Base-by-base conservation (phyloP, 2,888 invertebrate species). In the Plebejus argus region DNA sequence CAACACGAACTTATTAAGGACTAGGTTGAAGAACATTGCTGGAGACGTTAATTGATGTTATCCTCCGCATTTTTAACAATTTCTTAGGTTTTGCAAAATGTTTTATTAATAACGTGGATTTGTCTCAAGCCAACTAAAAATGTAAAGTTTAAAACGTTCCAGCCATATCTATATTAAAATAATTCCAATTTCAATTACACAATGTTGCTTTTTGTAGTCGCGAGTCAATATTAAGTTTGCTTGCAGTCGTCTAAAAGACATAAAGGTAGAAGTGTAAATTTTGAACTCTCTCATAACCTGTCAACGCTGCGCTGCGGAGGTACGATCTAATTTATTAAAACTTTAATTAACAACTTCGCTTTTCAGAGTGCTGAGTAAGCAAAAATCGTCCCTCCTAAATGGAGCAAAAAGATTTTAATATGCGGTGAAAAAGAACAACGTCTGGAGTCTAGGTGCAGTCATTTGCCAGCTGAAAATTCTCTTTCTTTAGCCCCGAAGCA, bases 341-440 rank as follows among this genome's bases (percentile, higher is more conserved):
- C 83, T 86, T 86, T 86, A 87, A 89, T 89, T 84, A 88, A 86
- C 82, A 82, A 78, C 79, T 81, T 81, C 80, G 82, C 82, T 84
- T 83, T 66, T 83, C 81, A 83, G 79, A 81, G 80, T 78, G 80
- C 78, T 80, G 82, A 81, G 83, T 82, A 82, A 82, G 82, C 81
- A 77, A 70, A 79, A 83, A 79, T 83, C 81, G 84, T 84, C 83
- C 82, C 81, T 81, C 81, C 81, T 85, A 84, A 87, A 87, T 87
- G 84, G 81, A 85, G 84, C 79, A 83, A 85, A 86, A 84, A 86
- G 82, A 85, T 88, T 88, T 87, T 87, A 86, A 86, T 87, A 86
- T 85, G 83, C 85, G 83, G 83, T 83, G 82, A 80, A 83, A 84
- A 85, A 83, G 79, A 80, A 81, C 79, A 81, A 81, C 58, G 81